A percentile compares a stretch with the other conserved stretches of the same genome.
Conservation (phyloP, 2,888 invertebrate species). For the Cataglyphis albicans region DNA sequence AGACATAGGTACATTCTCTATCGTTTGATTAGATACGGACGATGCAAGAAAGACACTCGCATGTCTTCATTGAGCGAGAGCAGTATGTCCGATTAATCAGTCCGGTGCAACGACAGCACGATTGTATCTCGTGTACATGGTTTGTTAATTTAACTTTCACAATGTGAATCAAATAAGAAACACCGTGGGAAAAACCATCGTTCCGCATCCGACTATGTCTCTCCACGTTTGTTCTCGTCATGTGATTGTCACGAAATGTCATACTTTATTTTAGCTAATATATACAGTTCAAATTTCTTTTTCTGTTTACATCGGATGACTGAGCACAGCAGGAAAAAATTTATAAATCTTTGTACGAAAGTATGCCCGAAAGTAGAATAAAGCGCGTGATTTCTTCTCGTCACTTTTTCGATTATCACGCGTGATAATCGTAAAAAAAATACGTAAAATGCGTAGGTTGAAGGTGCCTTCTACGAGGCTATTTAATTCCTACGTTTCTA, state of each 20-base stretch:
- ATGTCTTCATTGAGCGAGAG: neutral
- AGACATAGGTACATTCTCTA: neutral
- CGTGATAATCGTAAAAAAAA: neutral
- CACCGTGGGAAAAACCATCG: conserved; percentile 48
- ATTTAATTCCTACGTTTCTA: neutral
- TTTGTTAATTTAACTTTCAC: conserved; percentile 64
- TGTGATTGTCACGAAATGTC: neutral
- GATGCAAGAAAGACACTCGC: neutral
- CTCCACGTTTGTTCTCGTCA: neutral
- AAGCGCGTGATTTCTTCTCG: conserved; percentile 29
- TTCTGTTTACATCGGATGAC: conserved; percentile 54
- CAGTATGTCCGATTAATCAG: neutral
- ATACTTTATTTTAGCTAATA: conserved; percentile 35
- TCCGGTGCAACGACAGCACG: neutral
- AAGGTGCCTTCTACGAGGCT: conserved; percentile 37
- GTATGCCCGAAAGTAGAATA: conserved; percentile 47
- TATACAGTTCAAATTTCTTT: conserved; percentile 30
- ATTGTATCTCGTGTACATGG: conserved; percentile 7
- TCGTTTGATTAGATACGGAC: neutral
- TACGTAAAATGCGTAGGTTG: conserved; percentile 34
- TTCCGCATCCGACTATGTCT: conserved; percentile 19
- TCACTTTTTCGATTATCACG: conserved; percentile 18
- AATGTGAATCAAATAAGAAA: conserved; percentile 61
- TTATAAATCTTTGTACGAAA: conserved; percentile 51
- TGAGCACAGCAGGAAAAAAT: conserved; percentile 55